Evolutionary conservation across 2,113 vertebrate species (phyloP), one percentile per base, ranked within the genome.

Genomic region (Pseudorectes ferrugineus): DNA sequence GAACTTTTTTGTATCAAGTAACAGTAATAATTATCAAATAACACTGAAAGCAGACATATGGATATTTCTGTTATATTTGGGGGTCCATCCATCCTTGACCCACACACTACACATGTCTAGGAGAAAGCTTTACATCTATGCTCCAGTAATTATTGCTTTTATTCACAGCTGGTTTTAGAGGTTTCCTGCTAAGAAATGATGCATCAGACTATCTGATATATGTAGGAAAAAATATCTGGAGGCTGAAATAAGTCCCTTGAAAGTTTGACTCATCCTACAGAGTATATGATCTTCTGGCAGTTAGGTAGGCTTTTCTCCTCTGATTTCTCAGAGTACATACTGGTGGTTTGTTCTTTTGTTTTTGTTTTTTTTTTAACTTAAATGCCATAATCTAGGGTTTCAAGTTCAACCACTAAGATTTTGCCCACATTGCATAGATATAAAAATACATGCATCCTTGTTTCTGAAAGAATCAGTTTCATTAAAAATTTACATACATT

Each of bases 41-140:
- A 42, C 29, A 84, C 20, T 94, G 16, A 59, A 43, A 67, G 6
- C 10, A 74, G 28, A 42, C 14, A 35, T 45, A n/a, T 12, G 48
- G 43, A 16, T 88, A 67, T 31, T 81, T 51, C 29, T 22, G 72
- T 74, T 25, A 2, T 35, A 40, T 40, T 28, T 49, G 19, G 6
- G 20, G 2, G 1, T 62, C 14, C 29, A 10, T 87, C 61, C 52
- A 0, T 84, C n/a, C 48, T 80, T 84, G 33, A 49, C 67, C 19
- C 4, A 26, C 10, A 18, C 2, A 5, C 36, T 75, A 18, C 4
- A n/a, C 3, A 0, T 58, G 25, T 76, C 9, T 45, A 33, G 75
- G 10, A 35, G 10, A 42, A 63, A 38, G 10, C 7, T 72, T 84
- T n/a, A 14, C 10, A 8, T 62, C 4, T 55, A 1, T 81, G 51